These are phyloP conservation scores for Lepidurus apus DNA, from an alignment of 1,140 invertebrate genomes.

Conservation along the genomic window DNA sequence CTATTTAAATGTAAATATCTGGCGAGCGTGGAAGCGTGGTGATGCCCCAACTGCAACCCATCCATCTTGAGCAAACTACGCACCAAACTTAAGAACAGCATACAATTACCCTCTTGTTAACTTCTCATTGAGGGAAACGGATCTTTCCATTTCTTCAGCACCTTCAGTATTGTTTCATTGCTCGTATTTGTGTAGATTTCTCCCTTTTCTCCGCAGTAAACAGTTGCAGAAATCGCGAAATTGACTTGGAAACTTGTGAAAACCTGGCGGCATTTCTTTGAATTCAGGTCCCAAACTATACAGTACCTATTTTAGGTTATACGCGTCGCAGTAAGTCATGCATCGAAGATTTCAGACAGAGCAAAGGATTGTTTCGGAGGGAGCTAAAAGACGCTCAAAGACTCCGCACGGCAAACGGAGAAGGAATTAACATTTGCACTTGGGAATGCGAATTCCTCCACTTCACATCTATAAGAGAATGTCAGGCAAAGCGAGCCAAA, in stretches of 20 bases:
- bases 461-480: no score
- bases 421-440: no score
- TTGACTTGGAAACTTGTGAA: not conserved
- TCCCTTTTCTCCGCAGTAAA: not conserved
- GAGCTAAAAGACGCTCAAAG: not conserved
- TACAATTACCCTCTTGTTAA: conserved; percentile 18
- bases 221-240: not conserved
- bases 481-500: not conserved
- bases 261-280: not conserved
- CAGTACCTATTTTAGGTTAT: not conserved
- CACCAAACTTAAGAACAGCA: not conserved
- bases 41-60: conserved; percentile 11
- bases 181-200: not conserved
- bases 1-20: not conserved
- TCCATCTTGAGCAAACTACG: not conserved
- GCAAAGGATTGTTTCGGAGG: not conserved
- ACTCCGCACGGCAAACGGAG: no score
- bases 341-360: not conserved
- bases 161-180: not conserved
- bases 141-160: not conserved
- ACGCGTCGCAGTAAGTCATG: not conserved
- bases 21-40: not conserved
- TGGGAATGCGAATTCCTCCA: no score
- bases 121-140: not conserved
- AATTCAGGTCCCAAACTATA: not conserved